phyloP scores from a whole-genome alignment of 1,140 invertebrate genomes.

The Campoletis sonorensis region DNA sequence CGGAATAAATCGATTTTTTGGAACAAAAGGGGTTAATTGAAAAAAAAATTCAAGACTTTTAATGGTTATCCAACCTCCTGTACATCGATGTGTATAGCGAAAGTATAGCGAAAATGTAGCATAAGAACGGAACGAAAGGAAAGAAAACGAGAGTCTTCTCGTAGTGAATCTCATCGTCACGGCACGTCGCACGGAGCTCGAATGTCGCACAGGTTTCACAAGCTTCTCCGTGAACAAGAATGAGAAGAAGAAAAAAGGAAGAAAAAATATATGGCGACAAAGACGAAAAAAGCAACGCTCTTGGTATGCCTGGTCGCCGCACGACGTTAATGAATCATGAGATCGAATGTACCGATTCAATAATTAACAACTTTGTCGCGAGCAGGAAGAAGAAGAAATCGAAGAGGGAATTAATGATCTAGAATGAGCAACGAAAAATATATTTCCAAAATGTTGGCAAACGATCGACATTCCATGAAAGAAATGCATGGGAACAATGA shows the following conservation, averaged over 20 bases:
- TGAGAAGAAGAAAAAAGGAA: conserved; percentile 11
- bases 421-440: no score
- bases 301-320: background rate
- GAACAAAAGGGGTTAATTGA: no score
- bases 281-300: background rate
- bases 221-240: background rate
- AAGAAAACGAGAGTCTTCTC: conserved; percentile 4
- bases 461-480: background rate
- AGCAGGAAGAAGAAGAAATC: background rate
- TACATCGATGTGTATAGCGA: background rate
- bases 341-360: conserved; percentile 63
- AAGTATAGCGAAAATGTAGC: background rate
- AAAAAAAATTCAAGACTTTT: background rate
- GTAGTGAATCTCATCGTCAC: conserved; percentile 46
- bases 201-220: conserved; percentile 60
- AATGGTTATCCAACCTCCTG: background rate
- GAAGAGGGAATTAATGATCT: no score
- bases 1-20: no score
- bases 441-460: background rate
- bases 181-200: conserved; percentile 57
- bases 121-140: background rate
- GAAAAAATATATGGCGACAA: background rate
- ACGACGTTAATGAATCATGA: conserved; percentile 53
- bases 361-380: conserved; percentile 40
- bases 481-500: no score